These are phyloP conservation scores for Argya squamiceps DNA, from an alignment of 2,797 vertebrate genomes.

Conservation along the genomic window DNA sequence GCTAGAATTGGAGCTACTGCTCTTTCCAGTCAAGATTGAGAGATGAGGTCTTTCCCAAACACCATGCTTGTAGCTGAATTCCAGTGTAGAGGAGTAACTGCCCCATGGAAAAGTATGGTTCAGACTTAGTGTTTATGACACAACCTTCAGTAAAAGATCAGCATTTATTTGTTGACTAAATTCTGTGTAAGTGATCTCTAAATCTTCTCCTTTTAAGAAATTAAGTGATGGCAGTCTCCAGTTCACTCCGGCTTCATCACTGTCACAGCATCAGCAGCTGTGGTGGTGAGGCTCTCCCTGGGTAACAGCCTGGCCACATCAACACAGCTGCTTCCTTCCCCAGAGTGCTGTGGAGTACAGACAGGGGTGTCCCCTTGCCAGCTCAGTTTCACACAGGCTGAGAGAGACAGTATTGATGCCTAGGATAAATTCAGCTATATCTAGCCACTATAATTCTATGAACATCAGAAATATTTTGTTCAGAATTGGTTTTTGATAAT, in stretches of 20 bases:
- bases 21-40: neutral
- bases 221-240: neutral
- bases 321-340: neutral
- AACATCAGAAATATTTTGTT: neutral
- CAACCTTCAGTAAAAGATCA: neutral
- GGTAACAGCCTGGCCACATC: neutral
- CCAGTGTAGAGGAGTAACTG: neutral
- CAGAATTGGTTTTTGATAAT: neutral
- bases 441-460: neutral
- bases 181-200: neutral
- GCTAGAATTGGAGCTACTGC: neutral
- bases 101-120: neutral
- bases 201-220: neutral
- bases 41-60: neutral
- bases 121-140: neutral
- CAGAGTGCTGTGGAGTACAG: neutral
- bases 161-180: neutral
- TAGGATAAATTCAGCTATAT: neutral
- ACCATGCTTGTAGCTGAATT: neutral
- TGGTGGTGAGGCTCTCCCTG: neutral
- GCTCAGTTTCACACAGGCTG: neutral
- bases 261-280: neutral
- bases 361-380: neutral
- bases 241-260: neutral
- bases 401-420: neutral